A percentile compares a stretch with the other conserved stretches of the same genome.
Conservation (phyloP, 2,888 invertebrate species). For the Seladonia tumulorum region DNA sequence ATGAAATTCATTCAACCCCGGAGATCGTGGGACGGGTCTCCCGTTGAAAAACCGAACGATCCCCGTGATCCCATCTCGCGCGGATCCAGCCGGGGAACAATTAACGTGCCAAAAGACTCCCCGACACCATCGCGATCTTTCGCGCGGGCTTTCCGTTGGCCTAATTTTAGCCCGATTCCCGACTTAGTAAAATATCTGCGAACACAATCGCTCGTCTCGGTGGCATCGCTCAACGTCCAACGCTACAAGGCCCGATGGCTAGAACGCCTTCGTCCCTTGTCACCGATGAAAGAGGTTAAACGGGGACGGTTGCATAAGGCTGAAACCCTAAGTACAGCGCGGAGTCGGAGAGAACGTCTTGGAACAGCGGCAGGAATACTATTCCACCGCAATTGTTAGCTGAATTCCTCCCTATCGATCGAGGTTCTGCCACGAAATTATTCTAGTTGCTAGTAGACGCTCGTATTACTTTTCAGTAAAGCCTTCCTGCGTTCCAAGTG, state of each 20-base stretch:
- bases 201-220: constrained; percentile 82
- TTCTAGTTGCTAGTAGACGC: neutral
- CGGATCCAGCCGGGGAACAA: constrained; percentile 29
- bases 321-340: constrained; percentile 50
- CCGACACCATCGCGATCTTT: constrained; percentile 36
- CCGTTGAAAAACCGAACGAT: constrained; percentile 5
- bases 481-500: neutral
- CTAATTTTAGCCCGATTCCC: constrained; percentile 78
- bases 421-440: neutral
- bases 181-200: constrained; percentile 77
- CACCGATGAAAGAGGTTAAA: constrained; percentile 70
- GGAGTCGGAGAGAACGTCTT: constrained; percentile 22
- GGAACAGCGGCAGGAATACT: constrained; percentile 20
- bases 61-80: neutral
- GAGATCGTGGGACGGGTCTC: neutral
- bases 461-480: neutral
- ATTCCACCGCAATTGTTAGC: neutral
- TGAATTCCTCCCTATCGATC: neutral
- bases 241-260: constrained; percentile 81
- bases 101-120: constrained; percentile 57
- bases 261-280: constrained; percentile 75
- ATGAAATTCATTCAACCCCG: constrained; percentile 62
- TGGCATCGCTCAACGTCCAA: constrained; percentile 83
- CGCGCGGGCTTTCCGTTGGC: constrained; percentile 44
- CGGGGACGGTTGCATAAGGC: constrained; percentile 70